phyloP scores from a whole-genome alignment of 1,140 invertebrate genomes.

The Eueides isabella region DNA sequence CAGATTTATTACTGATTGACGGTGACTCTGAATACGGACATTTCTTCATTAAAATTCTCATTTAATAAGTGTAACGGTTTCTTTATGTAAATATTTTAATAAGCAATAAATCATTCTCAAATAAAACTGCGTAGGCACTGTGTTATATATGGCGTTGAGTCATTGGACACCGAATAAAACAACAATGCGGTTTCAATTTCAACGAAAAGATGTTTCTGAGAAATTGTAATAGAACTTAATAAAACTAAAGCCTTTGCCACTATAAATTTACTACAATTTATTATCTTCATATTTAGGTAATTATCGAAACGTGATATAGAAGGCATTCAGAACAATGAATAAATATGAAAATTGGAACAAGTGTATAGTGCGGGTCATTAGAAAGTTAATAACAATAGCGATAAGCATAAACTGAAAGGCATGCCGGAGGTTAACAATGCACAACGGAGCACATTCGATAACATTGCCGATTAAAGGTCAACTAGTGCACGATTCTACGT shows the following conservation, averaged over 20 bases:
- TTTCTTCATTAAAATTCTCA: not conserved
- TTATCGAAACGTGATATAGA: not conserved
- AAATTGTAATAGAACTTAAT: not conserved
- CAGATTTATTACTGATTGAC: not conserved
- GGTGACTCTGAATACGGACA: not conserved
- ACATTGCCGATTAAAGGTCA: conserved; percentile 41
- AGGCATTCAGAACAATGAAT: conserved; percentile 36
- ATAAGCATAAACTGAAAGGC: conserved; percentile 43
- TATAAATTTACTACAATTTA: conserved; percentile 1
- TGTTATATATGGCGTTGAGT: conserved; percentile 5
- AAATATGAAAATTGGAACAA: conserved; percentile 41
- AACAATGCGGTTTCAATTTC: conserved; percentile 7
- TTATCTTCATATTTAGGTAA: not conserved
- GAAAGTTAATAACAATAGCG: conserved; percentile 52
- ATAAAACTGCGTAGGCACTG: not conserved
- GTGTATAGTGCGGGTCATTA: conserved; percentile 39
- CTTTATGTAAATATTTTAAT: conserved; percentile 8
- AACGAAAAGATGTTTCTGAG: not conserved
- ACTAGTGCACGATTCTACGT: conserved; percentile 25
- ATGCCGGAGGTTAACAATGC: conserved; percentile 26
- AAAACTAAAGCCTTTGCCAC: not conserved
- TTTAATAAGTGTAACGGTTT: conserved; percentile 6
- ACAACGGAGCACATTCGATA: conserved; percentile 39
- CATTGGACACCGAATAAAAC: conserved; percentile 4
- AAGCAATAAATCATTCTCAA: conserved; percentile 7